Evolutionary conservation across 2,113 vertebrate species (phyloP).

Genomic region (Pygoscelis antarcticus): DNA sequence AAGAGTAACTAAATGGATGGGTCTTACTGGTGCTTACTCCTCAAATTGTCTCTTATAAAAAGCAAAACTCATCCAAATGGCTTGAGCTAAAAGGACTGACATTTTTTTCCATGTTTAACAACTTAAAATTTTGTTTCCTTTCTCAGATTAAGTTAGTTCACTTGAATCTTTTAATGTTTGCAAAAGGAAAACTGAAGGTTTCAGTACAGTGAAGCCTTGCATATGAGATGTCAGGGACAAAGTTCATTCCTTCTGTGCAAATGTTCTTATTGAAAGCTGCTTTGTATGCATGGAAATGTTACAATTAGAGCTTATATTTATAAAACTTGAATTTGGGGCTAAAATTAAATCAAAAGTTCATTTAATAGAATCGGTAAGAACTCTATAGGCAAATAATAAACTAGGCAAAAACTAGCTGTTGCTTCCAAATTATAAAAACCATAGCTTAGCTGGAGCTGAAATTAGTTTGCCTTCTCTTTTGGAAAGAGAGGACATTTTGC

Average conservation of each 20-base stretch:
- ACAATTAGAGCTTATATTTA: background rate
- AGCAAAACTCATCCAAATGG: background rate
- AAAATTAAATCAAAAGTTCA: background rate
- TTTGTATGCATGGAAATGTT: background rate
- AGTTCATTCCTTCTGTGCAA: background rate
- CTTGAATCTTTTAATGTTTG: background rate
- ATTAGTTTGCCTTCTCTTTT: background rate
- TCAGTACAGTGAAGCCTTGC: background rate
- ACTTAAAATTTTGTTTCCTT: background rate
- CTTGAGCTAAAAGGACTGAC: background rate
- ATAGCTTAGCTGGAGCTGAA: background rate
- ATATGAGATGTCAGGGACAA: background rate
- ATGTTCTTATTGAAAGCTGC: background rate
- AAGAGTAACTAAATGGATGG: constrained; percentile 11
- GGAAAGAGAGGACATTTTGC: background rate
- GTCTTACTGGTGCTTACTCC: background rate
- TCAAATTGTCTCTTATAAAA: background rate
- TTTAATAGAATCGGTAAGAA: background rate
- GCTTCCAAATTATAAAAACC: background rate
- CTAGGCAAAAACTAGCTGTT: background rate
- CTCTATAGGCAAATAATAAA: background rate
- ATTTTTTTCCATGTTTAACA: background rate
- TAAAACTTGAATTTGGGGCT: background rate
- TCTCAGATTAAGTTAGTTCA: background rate
- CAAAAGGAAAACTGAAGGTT: background rate